Base-by-base conservation (phyloP, 2,113 vertebrate species). In the Puntigrus tetrazona region DNA sequence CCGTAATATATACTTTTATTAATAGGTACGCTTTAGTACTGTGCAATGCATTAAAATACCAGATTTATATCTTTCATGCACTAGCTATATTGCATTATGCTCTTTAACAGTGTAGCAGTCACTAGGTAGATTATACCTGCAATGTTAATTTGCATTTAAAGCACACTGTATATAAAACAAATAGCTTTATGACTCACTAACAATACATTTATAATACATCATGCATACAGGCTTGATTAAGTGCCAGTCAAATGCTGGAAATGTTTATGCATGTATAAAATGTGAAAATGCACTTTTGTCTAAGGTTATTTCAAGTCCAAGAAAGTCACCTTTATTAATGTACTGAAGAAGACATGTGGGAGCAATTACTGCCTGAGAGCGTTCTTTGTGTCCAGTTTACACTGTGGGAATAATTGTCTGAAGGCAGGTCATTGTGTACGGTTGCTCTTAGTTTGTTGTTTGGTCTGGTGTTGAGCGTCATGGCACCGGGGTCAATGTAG, bases 281-380 rank as follows among this genome's bases (percentile, higher is more conserved):
- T 14, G 1, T 14, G 20, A 7, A 55, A 8, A 70, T 34, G 22
- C 5, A 45, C 18, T 76, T 38, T 38, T 27, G 8, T 78, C 1
- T 14, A 38, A 79, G 77, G n/a, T 80, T 47, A 80, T 43, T 43
- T 47, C 4, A 45, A 2, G 59, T n/a, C 41, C 3, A 45, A 27
- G 41, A 31, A 65, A 80, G 59, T 67, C 78, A 80, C 57, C 78
- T 80, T 65, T 65, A 47, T 80, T 29, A 80, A 45, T 7, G 27
- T 36, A 45, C 57, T 45, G 43, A 45, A 79, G n/a, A 79, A 63
- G 36, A 27, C 8, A 3, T 45, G 57, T 29, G 38, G 25, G 41
- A 79, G 77, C 4, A 4, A 29, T 27, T 20, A 79, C 22, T 67
- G 78, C 9, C 18, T 45, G 41, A 27, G 41, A 34, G 78, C 0